Percentiles rank a stretch among this genome's conserved stretches.
Evolutionary conservation across 2,113 vertebrate species (phyloP).

Genomic region (Varanus salvator): DNA sequence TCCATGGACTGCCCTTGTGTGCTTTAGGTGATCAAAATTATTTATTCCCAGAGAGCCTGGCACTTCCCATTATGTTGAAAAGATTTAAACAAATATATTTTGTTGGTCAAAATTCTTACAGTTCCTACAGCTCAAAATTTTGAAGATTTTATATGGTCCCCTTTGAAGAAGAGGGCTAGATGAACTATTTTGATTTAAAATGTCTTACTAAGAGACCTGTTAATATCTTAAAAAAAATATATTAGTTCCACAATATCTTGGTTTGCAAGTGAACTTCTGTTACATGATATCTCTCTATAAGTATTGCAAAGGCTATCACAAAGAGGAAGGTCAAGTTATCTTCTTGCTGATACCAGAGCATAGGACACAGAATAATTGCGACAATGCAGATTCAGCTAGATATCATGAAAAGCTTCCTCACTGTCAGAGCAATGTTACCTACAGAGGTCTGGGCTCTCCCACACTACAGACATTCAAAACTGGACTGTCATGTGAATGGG

Average conservation of each 20-base stretch:
- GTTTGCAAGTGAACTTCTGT: not conserved
- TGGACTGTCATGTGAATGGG: too few species aligned
- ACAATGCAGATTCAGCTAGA: too few species aligned
- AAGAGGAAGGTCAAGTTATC: too few species aligned
- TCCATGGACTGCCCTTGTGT: too few species aligned
- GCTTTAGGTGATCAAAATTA: slow-evolving; percentile 8
- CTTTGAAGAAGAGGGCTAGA: not conserved
- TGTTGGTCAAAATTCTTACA: not conserved
- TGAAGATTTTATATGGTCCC: slow-evolving; percentile 18
- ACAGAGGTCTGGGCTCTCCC: too few species aligned
- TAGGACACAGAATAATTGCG: too few species aligned
- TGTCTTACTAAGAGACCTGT: not conserved
- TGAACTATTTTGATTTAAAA: not conserved
- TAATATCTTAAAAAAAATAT: not conserved
- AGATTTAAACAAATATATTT: not conserved
- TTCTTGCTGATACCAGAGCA: too few species aligned
- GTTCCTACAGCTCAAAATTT: not conserved
- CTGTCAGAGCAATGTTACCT: too few species aligned
- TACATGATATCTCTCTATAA: too few species aligned
- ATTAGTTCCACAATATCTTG: not conserved
- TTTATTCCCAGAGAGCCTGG: slow-evolving; percentile 21
- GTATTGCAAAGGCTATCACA: too few species aligned
- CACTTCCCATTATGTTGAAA: not conserved
- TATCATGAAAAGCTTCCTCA: too few species aligned
- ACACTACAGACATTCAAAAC: too few species aligned